Conservation (phyloP, 2,113 vertebrate species). For the Chloropsis hardwickii region DNA sequence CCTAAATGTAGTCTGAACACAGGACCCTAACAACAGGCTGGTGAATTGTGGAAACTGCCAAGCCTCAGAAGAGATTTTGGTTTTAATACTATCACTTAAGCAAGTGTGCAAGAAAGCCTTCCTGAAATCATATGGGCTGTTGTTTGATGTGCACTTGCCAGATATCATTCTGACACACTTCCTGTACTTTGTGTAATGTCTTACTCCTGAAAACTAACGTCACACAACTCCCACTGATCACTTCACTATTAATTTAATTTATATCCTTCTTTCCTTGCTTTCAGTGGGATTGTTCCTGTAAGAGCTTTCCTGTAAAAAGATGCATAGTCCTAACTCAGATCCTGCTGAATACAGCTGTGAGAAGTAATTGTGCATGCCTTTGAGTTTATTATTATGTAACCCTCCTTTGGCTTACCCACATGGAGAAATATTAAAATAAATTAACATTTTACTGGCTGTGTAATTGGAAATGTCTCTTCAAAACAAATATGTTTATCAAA, state of each 20-base stretch:
- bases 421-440: conserved; percentile 75
- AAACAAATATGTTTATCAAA: conserved; percentile 83
- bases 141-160: neutral
- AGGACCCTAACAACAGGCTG: neutral
- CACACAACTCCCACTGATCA: neutral
- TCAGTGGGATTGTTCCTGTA: neutral
- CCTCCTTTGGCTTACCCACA: conserved; percentile 25
- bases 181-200: neutral
- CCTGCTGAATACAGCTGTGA: neutral
- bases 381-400: conserved; percentile 33
- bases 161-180: neutral
- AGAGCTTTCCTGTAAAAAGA: neutral
- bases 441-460: conserved; percentile 73
- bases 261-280: neutral
- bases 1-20: neutral
- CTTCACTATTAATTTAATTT: neutral
- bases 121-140: neutral
- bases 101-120: neutral
- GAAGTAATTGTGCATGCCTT: neutral
- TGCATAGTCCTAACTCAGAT: neutral
- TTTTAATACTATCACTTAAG: neutral
- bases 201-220: neutral
- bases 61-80: neutral
- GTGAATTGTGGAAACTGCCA: neutral
- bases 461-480: conserved; percentile 77